Evolutionary conservation across 2,888 invertebrate genomes (phyloP).

Genomic region (Xylophagus ater): DNA sequence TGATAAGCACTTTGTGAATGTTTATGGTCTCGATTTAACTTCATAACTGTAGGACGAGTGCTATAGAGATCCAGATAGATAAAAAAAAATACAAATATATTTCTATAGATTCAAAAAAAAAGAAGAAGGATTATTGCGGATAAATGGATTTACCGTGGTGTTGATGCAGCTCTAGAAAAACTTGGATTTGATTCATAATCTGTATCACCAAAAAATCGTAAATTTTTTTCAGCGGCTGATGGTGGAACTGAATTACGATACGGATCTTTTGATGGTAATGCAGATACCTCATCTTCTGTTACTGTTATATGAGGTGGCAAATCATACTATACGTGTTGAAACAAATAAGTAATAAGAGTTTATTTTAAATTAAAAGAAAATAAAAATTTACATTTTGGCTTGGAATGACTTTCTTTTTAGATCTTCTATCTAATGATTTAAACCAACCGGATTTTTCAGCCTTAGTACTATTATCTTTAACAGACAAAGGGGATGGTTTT

Average conservation of each 20-base stretch:
- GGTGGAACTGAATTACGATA: slow-evolving; percentile 20
- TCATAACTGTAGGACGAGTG: slow-evolving; percentile 17
- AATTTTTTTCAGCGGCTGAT: slow-evolving; percentile 44
- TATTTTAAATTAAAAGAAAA: neutral
- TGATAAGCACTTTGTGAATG: slow-evolving; percentile 38
- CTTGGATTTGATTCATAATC: slow-evolving; percentile 63
- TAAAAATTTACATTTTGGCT: slow-evolving; percentile 19
- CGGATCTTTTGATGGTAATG: slow-evolving; percentile 14
- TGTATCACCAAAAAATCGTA: slow-evolving; percentile 76
- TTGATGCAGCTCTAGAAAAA: slow-evolving; percentile 33
- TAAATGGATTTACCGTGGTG: slow-evolving; percentile 24
- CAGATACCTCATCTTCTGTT: slow-evolving; percentile 20
- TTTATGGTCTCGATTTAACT: slow-evolving; percentile 29
- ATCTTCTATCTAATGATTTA: slow-evolving; percentile 62
- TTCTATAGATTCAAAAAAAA: neutral
- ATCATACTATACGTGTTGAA: slow-evolving; percentile 13
- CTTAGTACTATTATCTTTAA: slow-evolving; percentile 36
- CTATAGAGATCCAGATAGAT: slow-evolving; percentile 2
- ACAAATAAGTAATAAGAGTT: no score
- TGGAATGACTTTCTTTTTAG: slow-evolving; percentile 49
- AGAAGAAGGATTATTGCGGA: no score
- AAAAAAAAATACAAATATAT: neutral
- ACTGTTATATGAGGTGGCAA: slow-evolving; percentile 16
- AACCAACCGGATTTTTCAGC: slow-evolving; percentile 59
- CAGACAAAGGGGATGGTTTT: slow-evolving; percentile 38